These are phyloP conservation scores for Conus ventricosus DNA, from an alignment of 1,140 invertebrate species.

Conservation along the genomic window DNA sequence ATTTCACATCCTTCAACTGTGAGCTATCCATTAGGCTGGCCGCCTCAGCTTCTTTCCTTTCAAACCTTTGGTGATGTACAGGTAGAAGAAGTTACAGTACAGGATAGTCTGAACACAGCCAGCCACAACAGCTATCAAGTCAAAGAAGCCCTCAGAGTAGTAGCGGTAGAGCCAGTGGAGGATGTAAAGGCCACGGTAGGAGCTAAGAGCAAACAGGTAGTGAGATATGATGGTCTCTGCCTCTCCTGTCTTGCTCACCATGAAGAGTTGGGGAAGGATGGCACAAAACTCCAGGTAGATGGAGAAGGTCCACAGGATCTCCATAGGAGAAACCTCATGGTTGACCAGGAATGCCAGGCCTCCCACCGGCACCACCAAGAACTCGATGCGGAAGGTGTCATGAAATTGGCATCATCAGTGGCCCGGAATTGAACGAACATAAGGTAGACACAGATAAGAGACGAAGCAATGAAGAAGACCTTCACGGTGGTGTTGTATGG, in stretches of 20 bases:
- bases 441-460: conserved; percentile 94
- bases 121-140: conserved; percentile 97
- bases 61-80: conserved; percentile 99
- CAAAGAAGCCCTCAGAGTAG: too few relatives aligned
- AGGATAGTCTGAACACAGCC: conserved; percentile 94
- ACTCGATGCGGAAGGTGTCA: conserved; percentile 98
- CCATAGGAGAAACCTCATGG: too few relatives aligned
- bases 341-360: too few relatives aligned
- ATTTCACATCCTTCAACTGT: background rate
- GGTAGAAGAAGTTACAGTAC: conserved; percentile 99
- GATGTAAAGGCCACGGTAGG: too few relatives aligned
- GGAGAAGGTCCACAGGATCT: too few relatives aligned
- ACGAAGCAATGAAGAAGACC: too few relatives aligned
- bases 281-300: too few relatives aligned
- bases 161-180: too few relatives aligned
- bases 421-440: conserved; percentile 98
- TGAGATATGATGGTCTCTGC: too few relatives aligned
- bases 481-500: conserved; percentile 99
- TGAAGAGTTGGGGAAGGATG: too few relatives aligned
- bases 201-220: too few relatives aligned
- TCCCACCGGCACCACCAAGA: conserved; percentile 90
- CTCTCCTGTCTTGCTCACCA: too few relatives aligned
- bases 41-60: conserved; percentile 96
- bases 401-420: conserved; percentile 97
- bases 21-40: conserved; percentile 85